Base-by-base conservation (phyloP, 2,113 vertebrate genomes). In the Ammodramus savannarum region DNA sequence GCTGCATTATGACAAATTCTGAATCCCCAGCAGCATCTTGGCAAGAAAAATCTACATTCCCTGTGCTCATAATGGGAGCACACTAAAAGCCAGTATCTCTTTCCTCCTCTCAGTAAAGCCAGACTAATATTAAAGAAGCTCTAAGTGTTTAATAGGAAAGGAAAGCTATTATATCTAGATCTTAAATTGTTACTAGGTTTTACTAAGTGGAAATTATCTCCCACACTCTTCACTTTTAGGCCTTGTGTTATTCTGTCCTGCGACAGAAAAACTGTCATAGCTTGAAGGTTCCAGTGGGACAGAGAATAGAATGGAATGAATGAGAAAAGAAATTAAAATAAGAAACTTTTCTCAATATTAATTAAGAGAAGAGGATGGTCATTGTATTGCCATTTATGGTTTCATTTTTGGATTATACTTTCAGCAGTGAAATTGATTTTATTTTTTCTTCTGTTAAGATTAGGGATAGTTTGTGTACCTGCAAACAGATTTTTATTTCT, bases 1-100 rank as follows among this genome's bases (percentile, higher is more conserved):
- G 85, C 90, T 95, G 85, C 90, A 79, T 71, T 95, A 77, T 93
- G 80, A 96, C 65, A 3, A 7, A 59, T 77, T 95, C 78, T 89
- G 90, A 95, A 97, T 65, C 68, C 66, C 41, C 48, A 89, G 29
- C 36, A 94, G 46, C 51, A 89, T 15, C 46, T 68, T 44, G 49
- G 62, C 19, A 81, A 89, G 94, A 96, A 93, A 95, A 90, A 97
- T 93, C 83, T 93, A 71, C 16, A 32, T 94, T 95, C 29, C 75
- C 59, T 93, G 32, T 95, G 78, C 62, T 68, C 29, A 2, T 59
- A n/a, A 48, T 7, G 5, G 16, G 16, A 59, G 6, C 13, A 55
- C 27, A 11, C 16, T 43, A 65, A 65, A 39, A 95, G 29, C 77
- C 93, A 92, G 85, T 80, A 83, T 27, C 7, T 88, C 55, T 86